Base-by-base conservation (phyloP, 1,140 invertebrate species). In the Nephila pilipes region DNA sequence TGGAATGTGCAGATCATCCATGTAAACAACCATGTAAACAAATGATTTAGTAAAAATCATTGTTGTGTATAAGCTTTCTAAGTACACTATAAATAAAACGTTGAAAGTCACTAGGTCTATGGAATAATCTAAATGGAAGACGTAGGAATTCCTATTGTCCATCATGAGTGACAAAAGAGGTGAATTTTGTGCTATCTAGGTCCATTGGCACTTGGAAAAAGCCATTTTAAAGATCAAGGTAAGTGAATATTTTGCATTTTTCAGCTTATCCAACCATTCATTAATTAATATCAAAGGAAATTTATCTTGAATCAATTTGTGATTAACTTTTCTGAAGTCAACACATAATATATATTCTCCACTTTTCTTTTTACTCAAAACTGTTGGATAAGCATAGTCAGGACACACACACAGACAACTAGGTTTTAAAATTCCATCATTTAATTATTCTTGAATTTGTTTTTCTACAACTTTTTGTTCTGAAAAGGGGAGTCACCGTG, bases 161-260 rank as follows among this genome's bases (percentile, higher is more conserved):
- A 3, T 46, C 20, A n/a, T 46, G 16, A n/a, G 18, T 46, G 38
- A 83, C 0, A 83, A 83, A 83, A 0, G 0, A 14, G 12, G 20
- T 55, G n/a, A 54, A 25, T 54, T 83, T 83, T 5, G 2, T 46
- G 10, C 80, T 22, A 5, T 54, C 22, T 83, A 22, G 14, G 2
- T 81, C 38, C 20, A 20, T 83, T n/a, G n/a, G n/a, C n/a, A n/a
- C n/a, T n/a, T n/a, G 46, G 38, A 83, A 83, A 54, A 55, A 83
- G 18, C 36, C 80, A 46, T 83, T 83, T n/a, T 83, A 46, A 6
- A 83, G 5, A 46, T 83, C 0, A n/a, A 83, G 1, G 3, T 20
- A 22, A 5, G 16, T 22, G 22, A 54, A 25, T 6, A 83, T 3
- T 16, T n/a, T 2, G 4, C 12, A 1, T 6, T 54, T 6, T 22